Base-by-base conservation (phyloP, 2,888 invertebrate species). In the Lasius platythorax region DNA sequence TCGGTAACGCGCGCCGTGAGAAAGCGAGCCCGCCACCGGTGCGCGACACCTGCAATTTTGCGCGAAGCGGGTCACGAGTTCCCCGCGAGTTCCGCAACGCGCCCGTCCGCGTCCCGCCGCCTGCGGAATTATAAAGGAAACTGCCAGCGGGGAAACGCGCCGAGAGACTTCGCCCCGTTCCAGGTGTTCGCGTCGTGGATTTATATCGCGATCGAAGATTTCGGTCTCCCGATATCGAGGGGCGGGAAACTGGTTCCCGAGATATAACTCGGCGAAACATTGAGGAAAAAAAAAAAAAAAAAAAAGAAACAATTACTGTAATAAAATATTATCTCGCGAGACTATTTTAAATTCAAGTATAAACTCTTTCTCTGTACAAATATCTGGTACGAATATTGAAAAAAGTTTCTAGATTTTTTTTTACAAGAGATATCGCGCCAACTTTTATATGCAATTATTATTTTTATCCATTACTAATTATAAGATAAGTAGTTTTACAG, bases 21-120 rank as follows among this genome's bases (percentile, higher is more conserved):
- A 81, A 81, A 81, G 61, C 73, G 61, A 50, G 46, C 46, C 61
- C 79, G 73, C 73, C 73, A 50, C 28, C 37, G 61, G 79, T 72
- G 72, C 73, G 11, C 79, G 79, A 81, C 79, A 81, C 79, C 46
- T 37, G 79, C 79, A 81, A 81, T 81, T 81, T 81, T 73, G 79
- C 46, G 79, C 73, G 79, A 73, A 46, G 33, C 61, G 79, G 61
- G 73, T 72, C 79, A 72, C 61, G 61, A 61, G 79, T 70, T 70
- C 70, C 33, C 23, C 61, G 61, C 58, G n/a, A 79, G 79, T 79
- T 72, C 79, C 33, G 30, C 56, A 6, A 23, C 33, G 67, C 28
- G 67, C 28, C 28, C 56, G 56, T 23, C 23, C 23, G 23, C 23
- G 23, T 23, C 23, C 23, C 23, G 23, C 1, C 67, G 50, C 23